These are phyloP conservation scores for Cyprinus carpio DNA, from an alignment of 2,113 vertebrate genomes.

Conservation along the genomic window DNA sequence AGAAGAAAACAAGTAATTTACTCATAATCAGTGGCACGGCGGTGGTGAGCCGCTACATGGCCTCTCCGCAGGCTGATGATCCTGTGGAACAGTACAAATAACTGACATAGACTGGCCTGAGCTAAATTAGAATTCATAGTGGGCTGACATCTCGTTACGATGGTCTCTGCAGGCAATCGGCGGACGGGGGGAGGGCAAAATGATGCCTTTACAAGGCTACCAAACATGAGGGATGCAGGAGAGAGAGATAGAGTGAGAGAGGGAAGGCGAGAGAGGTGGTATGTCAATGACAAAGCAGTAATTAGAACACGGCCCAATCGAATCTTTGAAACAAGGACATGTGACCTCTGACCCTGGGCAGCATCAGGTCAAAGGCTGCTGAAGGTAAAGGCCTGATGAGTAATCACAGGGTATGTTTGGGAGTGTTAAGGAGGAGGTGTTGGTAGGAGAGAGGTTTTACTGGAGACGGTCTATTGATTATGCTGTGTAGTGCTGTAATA, in stretches of 20 bases:
- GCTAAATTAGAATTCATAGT: conserved; percentile 69
- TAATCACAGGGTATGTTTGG: too few relatives aligned
- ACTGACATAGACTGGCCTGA: conserved; percentile 58
- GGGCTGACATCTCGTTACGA: conserved; percentile 67
- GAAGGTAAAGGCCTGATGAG: too few relatives aligned
- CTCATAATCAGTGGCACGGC: conserved; percentile 63
- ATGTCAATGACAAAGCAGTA: conserved; percentile 67
- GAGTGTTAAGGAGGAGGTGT: too few relatives aligned
- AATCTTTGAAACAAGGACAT: conserved; percentile 53
- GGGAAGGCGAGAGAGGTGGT: conserved; percentile 56
- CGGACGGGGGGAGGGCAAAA: conserved; percentile 65
- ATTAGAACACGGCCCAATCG: conserved; percentile 63
- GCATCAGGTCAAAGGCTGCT: conserved; percentile 65
- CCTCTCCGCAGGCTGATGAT: conserved; percentile 50
- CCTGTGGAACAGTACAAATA: conserved; percentile 60
- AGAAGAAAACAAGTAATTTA: conserved; percentile 56
- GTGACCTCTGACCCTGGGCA: conserved; percentile 57
- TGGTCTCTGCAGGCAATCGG: conserved; percentile 58
- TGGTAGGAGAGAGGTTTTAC: neutral
- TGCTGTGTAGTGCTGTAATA: conserved; percentile 36
- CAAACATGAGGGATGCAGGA: conserved; percentile 32
- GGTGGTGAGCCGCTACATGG: conserved; percentile 53
- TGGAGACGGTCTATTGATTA: conserved; percentile 57
- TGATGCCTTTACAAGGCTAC: conserved; percentile 59
- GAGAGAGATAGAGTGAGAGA: conserved; percentile 28